These are phyloP conservation scores for Taeniopygia guttata DNA, from an alignment of 2,797 vertebrate species.

Conservation along the genomic window DNA sequence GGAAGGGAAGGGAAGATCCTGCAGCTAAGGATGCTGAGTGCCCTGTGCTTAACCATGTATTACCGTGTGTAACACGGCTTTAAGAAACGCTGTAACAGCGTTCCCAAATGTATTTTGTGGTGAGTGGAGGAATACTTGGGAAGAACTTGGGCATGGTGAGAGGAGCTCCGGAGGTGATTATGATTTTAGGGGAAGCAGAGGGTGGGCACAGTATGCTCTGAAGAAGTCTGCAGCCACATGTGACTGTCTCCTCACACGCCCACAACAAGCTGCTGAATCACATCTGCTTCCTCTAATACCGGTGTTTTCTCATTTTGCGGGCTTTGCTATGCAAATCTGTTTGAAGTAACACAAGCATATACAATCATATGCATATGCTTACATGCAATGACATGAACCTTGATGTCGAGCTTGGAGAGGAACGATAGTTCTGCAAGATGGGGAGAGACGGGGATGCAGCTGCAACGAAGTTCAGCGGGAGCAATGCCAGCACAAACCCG, in stretches of 20 bases:
- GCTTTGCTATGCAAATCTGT: constrained; percentile 22
- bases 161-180: background rate
- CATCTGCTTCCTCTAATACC: constrained; percentile 11
- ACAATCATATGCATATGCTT: background rate
- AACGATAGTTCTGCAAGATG: background rate
- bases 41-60: no score
- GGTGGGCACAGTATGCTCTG: background rate
- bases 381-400: background rate
- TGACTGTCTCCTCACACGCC: constrained; percentile 2
- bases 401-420: background rate
- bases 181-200: background rate
- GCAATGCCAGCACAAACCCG: background rate
- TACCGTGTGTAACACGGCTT: accelerated
- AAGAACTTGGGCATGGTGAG: background rate
- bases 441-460: background rate
- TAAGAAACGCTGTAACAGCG: background rate
- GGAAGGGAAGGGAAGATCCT: background rate
- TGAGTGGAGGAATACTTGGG: background rate
- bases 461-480: background rate
- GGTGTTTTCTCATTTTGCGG: background rate
- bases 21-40: background rate
- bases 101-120: background rate
- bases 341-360: background rate
- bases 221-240: background rate
- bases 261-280: constrained; percentile 43